Evolutionary conservation across 1,140 invertebrate species (phyloP).

Genomic region (Lordiphosa collinella): DNA sequence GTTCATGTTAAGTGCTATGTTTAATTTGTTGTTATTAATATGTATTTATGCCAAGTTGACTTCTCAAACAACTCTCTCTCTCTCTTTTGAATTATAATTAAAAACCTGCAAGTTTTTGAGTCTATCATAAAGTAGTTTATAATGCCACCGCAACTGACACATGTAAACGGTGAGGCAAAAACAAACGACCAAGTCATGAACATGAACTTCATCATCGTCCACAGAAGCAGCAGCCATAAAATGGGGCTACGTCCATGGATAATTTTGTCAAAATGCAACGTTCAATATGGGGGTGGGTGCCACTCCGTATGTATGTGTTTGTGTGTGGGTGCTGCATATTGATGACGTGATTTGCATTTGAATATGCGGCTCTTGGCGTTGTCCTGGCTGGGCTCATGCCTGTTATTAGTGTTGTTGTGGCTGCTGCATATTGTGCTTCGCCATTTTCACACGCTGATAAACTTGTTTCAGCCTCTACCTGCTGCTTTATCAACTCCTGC

Average conservation of each 20-base stretch:
- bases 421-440: conserved; percentile 53
- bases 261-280: conserved; percentile 73
- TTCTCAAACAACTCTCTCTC: not conserved
- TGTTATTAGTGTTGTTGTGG: conserved; percentile 20
- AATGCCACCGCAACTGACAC: conserved; percentile 53
- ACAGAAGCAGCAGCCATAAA: conserved; percentile 26
- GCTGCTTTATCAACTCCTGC: conserved; percentile 1
- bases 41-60: too few species aligned
- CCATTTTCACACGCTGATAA: conserved; percentile 75
- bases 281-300: conserved; percentile 34
- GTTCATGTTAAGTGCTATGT: too few species aligned
- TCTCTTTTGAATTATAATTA: conserved; percentile 47
- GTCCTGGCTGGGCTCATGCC: conserved; percentile 7
- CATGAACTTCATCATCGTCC: conserved; percentile 35
- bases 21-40: too few species aligned
- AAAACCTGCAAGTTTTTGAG: conserved; percentile 48
- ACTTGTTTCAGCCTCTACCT: conserved; percentile 56
- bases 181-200: conserved; percentile 29
- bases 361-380: conserved; percentile 54
- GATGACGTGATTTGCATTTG: conserved; percentile 77
- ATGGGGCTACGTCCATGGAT: conserved; percentile 57
- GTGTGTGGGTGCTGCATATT: conserved; percentile 59
- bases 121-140: conserved; percentile 43
- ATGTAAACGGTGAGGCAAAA: conserved; percentile 39
- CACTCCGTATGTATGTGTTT: not conserved